These are phyloP conservation scores for Spodoptera exigua DNA, from an alignment of 2,888 invertebrate genomes.

Conservation along the genomic window DNA sequence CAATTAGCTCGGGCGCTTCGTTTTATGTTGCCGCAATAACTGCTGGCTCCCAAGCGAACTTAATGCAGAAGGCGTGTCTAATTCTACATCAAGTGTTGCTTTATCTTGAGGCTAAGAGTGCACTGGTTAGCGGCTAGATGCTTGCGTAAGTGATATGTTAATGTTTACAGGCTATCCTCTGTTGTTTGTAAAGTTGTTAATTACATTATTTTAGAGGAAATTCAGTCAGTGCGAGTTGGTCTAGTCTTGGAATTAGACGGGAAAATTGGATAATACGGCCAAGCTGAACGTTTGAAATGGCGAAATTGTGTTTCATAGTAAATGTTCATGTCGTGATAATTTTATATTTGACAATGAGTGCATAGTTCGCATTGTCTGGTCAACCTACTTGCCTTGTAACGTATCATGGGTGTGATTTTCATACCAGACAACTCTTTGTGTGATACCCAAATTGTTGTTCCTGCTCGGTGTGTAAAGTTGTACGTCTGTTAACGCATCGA, in stretches of 20 bases:
- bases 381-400: no score
- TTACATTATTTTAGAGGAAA: not conserved
- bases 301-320: no score
- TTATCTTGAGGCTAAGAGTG: conserved; percentile 48
- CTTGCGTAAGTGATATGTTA: conserved; percentile 37
- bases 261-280: not conserved
- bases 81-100: conserved; percentile 66
- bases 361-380: no score
- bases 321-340: no score
- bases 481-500: no score
- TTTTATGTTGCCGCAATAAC: conserved; percentile 66
- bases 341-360: no score
- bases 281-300: no score
- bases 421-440: no score
- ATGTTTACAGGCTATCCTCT: conserved; percentile 9
- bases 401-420: no score
- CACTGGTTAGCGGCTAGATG: conserved; percentile 31
- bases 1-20: conserved; percentile 70
- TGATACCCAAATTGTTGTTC: no score
- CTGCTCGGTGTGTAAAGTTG: no score
- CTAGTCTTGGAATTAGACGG: no score
- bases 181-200: conserved; percentile 15
- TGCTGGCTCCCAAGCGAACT: conserved; percentile 54
- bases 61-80: conserved; percentile 72
- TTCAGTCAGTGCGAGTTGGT: conserved; percentile 2